Evolutionary conservation across 2,888 invertebrate genomes (phyloP), one percentile per base, ranked within the genome.

Genomic region (Theristus sp.): DNA sequence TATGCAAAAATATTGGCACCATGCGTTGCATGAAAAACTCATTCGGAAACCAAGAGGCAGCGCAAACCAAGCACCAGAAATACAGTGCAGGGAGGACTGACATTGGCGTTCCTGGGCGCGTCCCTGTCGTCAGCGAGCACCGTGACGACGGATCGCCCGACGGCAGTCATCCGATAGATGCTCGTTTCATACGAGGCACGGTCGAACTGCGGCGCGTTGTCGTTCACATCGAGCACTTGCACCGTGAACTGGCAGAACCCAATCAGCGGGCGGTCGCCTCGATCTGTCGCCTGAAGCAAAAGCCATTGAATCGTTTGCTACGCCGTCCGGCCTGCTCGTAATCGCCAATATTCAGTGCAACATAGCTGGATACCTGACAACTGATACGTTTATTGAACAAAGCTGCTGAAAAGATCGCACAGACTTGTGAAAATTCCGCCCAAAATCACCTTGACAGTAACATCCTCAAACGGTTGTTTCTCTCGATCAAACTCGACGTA

Each of bases 161-260:
- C 57, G 2, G 59, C 27, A 46, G 55, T 52, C 27, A 58, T 61
- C 25, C 68, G 38, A 10, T 65, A 66, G 10, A 75, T 69, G 30
- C 68, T 66, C 2, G 75, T 69, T 57, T 71, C 68, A 25, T 76
- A 75, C 28, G 65, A 65, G 1, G 73, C 64, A 65, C 72, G 61
- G 71, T 69, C 62, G 81, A 98, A 96, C 79, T 89, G 89, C 66
- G 96, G 96, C 65, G 91, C 89, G 80, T 98, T 96, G 82, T 98
- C 98, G 84, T 98, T 98, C 81, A 91, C 93, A 81, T 98, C 96
- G 70, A 90, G 90, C 75, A 96, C 90, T 80, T 91, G 91, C 56
- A 93, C 93, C 79, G 90, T 91, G 75, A 98, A 96, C 10, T 94
- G 94, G 76, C 98, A 98, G 66, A 94, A 93, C 29, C 94, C 93